Evolutionary conservation across 2,888 invertebrate species (phyloP).

Genomic region (Heliconius cydno): DNA sequence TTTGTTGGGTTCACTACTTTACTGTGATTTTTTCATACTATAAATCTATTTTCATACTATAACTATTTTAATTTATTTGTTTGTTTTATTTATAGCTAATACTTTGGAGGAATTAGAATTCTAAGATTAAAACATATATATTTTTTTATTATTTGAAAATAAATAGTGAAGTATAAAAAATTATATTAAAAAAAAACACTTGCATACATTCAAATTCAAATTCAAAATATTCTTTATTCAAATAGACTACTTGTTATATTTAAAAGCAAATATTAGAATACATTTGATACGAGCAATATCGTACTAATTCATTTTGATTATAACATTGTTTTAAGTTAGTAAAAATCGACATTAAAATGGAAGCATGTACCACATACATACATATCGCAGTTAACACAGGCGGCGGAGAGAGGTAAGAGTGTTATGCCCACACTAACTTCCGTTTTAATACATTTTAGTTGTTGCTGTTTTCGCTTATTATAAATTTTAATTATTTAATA

Average conservation of each 20-base stretch:
- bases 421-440: conserved; percentile 77
- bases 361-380: conserved; percentile 47
- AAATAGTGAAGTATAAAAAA: background rate
- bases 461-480: conserved; percentile 10
- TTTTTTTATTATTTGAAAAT: background rate
- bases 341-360: conserved; percentile 45
- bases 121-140: background rate
- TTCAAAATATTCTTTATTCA: too few relatives aligned
- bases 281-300: background rate
- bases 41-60: background rate
- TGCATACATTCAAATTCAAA: too few relatives aligned
- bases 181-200: background rate
- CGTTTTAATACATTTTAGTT: conserved; percentile 51
- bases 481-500: background rate
- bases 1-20: background rate
- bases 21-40: background rate
- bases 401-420: conserved; percentile 69
- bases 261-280: background rate
- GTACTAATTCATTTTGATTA: background rate
- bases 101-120: background rate
- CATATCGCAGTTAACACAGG: conserved; percentile 59
- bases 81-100: background rate
- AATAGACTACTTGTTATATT: background rate
- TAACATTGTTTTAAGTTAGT: conserved; percentile 1
- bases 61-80: background rate